Evolutionary conservation across 1,140 invertebrate genomes (phyloP).

Genomic region (Choristoneura fumiferana): DNA sequence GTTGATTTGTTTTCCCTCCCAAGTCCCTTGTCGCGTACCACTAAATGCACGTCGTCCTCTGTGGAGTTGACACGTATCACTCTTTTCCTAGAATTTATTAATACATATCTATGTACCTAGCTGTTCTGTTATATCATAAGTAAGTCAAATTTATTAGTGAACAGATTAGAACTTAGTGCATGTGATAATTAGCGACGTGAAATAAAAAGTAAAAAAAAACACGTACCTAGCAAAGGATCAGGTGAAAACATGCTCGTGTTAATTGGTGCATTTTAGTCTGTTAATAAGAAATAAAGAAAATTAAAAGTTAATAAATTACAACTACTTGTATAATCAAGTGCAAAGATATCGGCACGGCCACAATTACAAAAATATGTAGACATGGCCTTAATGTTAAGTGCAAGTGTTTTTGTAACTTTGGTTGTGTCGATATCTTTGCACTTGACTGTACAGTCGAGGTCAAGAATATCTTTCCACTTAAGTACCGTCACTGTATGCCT

Average conservation of each 20-base stretch:
- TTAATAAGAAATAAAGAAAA: slow-evolving; percentile 45
- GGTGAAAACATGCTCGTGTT: slow-evolving; percentile 40
- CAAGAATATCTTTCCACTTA: no score
- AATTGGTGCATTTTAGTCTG: slow-evolving; percentile 54
- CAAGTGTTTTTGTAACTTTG: no score
- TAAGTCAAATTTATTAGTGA: background rate
- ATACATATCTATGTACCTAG: slow-evolving; percentile 76
- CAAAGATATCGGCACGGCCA: no score
- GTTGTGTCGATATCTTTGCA: no score
- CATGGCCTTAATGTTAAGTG: no score
- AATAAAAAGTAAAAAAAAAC: no score
- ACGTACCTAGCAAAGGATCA: slow-evolving; percentile 38
- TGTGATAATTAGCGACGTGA: no score
- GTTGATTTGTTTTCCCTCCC: slow-evolving; percentile 84
- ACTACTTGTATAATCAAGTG: no score
- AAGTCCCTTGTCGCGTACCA: slow-evolving; percentile 81
- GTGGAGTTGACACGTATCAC: slow-evolving; percentile 86
- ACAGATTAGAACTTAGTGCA: background rate
- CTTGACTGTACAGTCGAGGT: no score
- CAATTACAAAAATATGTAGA: no score
- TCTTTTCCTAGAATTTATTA: slow-evolving; percentile 84
- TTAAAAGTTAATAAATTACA: slow-evolving; percentile 25
- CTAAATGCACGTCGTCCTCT: slow-evolving; percentile 84
- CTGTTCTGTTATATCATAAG: slow-evolving; percentile 31
- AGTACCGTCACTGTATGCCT: no score